These are phyloP conservation scores for Phortica magna DNA, from an alignment of 2,888 invertebrate species.

Conservation along the genomic window DNA sequence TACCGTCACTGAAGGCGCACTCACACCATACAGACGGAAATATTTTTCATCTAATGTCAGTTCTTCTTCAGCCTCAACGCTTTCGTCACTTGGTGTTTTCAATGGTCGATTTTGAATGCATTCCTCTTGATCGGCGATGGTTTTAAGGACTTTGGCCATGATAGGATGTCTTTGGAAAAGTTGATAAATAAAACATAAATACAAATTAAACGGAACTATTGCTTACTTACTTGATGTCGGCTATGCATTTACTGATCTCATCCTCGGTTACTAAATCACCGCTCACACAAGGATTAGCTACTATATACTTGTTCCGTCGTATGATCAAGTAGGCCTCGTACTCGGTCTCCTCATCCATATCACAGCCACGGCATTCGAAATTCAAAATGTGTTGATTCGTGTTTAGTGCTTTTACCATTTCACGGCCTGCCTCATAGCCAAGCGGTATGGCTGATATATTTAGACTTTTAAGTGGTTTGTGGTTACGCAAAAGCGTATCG, in stretches of 20 bases:
- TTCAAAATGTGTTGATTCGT: constrained; percentile 55
- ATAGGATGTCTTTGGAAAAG: constrained; percentile 49
- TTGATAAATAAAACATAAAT: neutral
- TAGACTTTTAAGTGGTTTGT: constrained; percentile 54
- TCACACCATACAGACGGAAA: neutral
- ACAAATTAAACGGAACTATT: neutral
- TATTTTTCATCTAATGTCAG: constrained; percentile 49
- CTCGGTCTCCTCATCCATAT: constrained; percentile 60
- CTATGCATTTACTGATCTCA: constrained; percentile 55
- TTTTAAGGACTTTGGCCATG: constrained; percentile 28
- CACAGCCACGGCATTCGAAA: constrained; percentile 64
- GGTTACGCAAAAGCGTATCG: constrained; percentile 55
- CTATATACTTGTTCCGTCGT: constrained; percentile 63
- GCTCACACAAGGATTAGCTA: constrained; percentile 55
- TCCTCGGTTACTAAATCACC: constrained; percentile 54
- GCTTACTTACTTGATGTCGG: constrained; percentile 49
- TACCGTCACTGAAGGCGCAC: neutral
- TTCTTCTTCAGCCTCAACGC: constrained; percentile 33
- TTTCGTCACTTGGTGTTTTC: neutral
- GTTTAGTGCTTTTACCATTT: constrained; percentile 58
- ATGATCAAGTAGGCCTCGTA: constrained; percentile 63
- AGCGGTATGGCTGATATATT: constrained; percentile 59
- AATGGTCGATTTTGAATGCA: constrained; percentile 42
- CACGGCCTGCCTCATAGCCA: constrained; percentile 23
- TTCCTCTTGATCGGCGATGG: constrained; percentile 26